A percentile compares a stretch with the other conserved stretches of the same genome.
Conservation (phyloP, 2,113 vertebrate species). For the Coturnix japonica region DNA sequence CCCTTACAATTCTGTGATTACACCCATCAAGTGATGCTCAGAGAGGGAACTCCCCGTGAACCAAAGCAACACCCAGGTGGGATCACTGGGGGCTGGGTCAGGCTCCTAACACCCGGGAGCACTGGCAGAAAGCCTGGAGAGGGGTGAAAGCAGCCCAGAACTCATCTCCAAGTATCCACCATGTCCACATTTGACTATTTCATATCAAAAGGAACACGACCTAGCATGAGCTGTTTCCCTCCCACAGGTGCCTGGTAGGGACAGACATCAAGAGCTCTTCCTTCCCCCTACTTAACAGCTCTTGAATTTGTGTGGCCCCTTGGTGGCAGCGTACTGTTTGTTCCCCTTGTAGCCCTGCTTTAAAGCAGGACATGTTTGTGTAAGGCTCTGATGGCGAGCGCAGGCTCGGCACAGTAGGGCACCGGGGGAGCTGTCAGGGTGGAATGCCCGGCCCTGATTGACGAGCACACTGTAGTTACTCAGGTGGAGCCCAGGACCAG, state of each 20-base stretch:
- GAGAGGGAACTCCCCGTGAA: constrained; percentile 12
- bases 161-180: neutral
- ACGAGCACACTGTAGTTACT: constrained; percentile 75
- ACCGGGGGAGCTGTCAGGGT: constrained; percentile 67
- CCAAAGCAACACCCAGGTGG: neutral
- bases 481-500: constrained; percentile 73
- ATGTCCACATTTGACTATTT: neutral
- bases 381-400: constrained; percentile 69
- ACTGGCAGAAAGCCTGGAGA: no score
- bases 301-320: constrained; percentile 77
- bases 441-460: constrained; percentile 77
- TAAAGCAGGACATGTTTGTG: constrained; percentile 80
- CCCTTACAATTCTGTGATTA: neutral
- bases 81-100: neutral
- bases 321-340: constrained; percentile 58
- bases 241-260: neutral
- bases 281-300: constrained; percentile 23
- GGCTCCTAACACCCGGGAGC: no score
- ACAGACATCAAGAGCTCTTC: neutral
- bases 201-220: neutral
- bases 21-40: constrained; percentile 32
- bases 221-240: neutral
- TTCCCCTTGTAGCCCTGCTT: constrained; percentile 70
- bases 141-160: no score
- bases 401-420: constrained; percentile 70